Evolutionary conservation across 2,797 vertebrate genomes (phyloP).

Genomic region (Dermochelys coriacea): DNA sequence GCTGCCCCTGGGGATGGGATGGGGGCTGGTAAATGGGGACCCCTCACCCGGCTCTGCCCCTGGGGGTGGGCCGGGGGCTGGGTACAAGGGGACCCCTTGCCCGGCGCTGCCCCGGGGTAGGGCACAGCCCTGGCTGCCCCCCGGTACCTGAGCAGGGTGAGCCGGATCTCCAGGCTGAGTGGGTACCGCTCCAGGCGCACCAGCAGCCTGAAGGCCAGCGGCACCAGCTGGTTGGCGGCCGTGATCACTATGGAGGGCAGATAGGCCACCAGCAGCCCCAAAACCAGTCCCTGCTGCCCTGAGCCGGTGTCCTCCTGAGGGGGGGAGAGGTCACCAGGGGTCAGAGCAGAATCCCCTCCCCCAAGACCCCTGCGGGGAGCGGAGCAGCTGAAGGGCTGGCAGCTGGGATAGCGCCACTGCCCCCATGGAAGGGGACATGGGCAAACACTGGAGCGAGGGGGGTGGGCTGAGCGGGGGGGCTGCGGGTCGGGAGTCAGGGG

Average conservation of each 20-base stretch:
- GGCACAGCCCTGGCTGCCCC: neutral
- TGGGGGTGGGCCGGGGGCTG: neutral
- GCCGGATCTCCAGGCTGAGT: slow-evolving; percentile 83
- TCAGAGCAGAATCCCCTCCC: neutral
- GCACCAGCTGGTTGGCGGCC: slow-evolving; percentile 86
- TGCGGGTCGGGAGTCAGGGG: no score
- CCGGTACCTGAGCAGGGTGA: slow-evolving; percentile 86
- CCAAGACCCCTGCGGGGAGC: neutral
- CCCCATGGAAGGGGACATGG: no score
- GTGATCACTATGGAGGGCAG: slow-evolving; percentile 91
- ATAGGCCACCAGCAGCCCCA: slow-evolving; percentile 83
- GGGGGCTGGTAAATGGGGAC: no score
- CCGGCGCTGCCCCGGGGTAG: neutral
- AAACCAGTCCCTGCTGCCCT: slow-evolving; percentile 48
- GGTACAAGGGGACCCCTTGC: no score
- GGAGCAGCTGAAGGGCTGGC: neutral
- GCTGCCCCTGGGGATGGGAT: no score
- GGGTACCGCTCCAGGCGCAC: slow-evolving; percentile 84
- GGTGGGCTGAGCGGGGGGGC: fast-evolving
- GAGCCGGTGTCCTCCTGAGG: neutral
- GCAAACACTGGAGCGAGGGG: no score
- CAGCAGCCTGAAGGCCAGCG: slow-evolving; percentile 84
- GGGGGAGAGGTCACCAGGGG: neutral
- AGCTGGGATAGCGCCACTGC: neutral
- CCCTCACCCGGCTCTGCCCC: neutral